These are phyloP conservation scores for Drosophila baimaii DNA, from an alignment of 1,140 invertebrate species.

Conservation along the genomic window DNA sequence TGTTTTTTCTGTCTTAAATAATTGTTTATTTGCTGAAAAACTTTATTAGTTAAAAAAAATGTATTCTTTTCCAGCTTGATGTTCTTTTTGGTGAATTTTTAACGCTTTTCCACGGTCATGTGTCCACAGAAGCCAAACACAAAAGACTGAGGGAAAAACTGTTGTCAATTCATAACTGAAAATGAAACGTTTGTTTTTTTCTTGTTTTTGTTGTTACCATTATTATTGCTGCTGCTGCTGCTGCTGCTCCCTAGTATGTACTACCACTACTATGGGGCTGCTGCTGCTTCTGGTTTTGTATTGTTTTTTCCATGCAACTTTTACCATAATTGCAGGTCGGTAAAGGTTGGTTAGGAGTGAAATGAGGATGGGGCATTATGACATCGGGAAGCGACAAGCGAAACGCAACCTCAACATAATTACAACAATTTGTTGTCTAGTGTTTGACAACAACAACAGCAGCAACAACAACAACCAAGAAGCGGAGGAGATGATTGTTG, in stretches of 20 bases:
- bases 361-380: conserved; percentile 63
- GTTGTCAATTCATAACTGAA: conserved; percentile 75
- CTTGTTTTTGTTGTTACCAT: conserved; percentile 47
- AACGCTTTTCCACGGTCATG: not conserved
- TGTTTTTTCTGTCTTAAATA: not conserved
- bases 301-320: conserved; percentile 75
- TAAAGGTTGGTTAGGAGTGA: conserved; percentile 29
- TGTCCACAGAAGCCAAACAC: conserved; percentile 27
- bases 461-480: conserved; percentile 27
- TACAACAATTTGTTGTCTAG: conserved; percentile 82
- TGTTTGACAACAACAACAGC: conserved; percentile 73
- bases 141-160: conserved; percentile 50
- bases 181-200: conserved; percentile 70
- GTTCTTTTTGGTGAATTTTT: not conserved
- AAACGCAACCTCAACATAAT: conserved; percentile 79
- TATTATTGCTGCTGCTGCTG: conserved; percentile 47
- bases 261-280: conserved; percentile 46
- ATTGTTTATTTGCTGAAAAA: not conserved
- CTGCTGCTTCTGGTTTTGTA: conserved; percentile 27
- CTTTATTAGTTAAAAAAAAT: not conserved
- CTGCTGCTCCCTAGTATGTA: not conserved
- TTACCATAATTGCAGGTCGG: conserved; percentile 78
- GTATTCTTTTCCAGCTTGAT: not conserved
- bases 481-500: conserved; percentile 66
- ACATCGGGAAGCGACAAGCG: conserved; percentile 81